These are phyloP conservation scores for Lutraria lutraria DNA, from an alignment of 2,888 invertebrate genomes.

Conservation along the genomic window DNA sequence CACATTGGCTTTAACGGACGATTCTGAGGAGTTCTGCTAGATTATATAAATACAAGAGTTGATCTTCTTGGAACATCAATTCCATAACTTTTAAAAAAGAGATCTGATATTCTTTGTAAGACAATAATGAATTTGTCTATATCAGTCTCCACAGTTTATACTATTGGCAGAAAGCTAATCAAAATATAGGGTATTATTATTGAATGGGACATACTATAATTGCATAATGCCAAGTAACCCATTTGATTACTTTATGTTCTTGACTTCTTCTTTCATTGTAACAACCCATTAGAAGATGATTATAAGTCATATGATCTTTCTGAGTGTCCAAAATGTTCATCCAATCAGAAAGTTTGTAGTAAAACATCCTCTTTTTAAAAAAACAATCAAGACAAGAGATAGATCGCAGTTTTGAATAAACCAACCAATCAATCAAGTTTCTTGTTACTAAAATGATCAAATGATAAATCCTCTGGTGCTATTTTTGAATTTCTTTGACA, in stretches of 20 bases:
- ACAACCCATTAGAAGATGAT: background rate
- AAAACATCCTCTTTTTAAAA: background rate
- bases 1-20: conserved; percentile 61
- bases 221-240: too few species aligned
- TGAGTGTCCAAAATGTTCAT: background rate
- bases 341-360: conserved; percentile 8
- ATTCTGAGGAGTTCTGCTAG: conserved; percentile 74
- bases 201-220: too few species aligned
- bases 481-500: background rate
- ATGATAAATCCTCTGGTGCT: background rate
- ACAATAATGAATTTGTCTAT: too few species aligned
- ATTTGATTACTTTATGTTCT: too few species aligned
- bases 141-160: too few species aligned
- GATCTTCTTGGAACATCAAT: too few species aligned
- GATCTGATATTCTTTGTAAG: too few species aligned
- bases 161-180: too few species aligned
- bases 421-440: background rate
- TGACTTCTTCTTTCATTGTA: background rate
- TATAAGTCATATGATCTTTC: background rate
- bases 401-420: background rate
- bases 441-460: background rate
- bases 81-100: too few species aligned
- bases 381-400: background rate
- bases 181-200: too few species aligned
- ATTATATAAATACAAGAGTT: background rate